Evolutionary conservation across 2,797 vertebrate species (phyloP), one percentile per base, ranked within the genome.

Genomic region (Cossypha polioptera): DNA sequence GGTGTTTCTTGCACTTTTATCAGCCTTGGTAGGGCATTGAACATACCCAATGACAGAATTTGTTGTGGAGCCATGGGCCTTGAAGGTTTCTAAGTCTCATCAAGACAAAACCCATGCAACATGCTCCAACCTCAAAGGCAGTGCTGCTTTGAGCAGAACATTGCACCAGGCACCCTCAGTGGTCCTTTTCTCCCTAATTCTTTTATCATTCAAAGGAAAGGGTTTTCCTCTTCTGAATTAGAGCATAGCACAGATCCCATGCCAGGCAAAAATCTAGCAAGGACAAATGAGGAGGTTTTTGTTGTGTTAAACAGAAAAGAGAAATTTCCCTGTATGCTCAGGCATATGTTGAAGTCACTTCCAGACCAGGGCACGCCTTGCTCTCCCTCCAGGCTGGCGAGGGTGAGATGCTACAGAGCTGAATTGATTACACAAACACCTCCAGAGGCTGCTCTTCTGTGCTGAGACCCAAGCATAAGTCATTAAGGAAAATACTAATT

Each of bases 401-500:
- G 40, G 28, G 19, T 76, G 45, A 95, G 58, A 88, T 31, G 33
- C n/a, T 54, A 29, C 57, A 65, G 35, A 18, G 54, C 65, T 74
- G 68, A 91, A 53, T 0, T 42, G 53, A 76, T 86, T 33, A 43
- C 22, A 38, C 11, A 88, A 85, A 50, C 69, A 72, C 61, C 58
- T 83, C 58, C 82, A 90, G 76, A 90, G 58, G 18, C 75, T 86
- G 65, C 65, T 90, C 80, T 77, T 63, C 47, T 71, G 31, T 51
- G 57, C 36, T 63, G 86, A 72, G 58, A 72, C 57, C 91, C 57
- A 51, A 67, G 22, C 19, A 11, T 33, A 91, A 83, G 57, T 86
- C 78, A 77, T 85, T 80, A 91, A 88, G 73, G 61, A 93, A 94
- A 86, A 81, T 59, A 91, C 54, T 86, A 91, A 90, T 94, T 91